Base-by-base conservation (phyloP, 2,797 vertebrate species). In the Australoheros facetus region DNA sequence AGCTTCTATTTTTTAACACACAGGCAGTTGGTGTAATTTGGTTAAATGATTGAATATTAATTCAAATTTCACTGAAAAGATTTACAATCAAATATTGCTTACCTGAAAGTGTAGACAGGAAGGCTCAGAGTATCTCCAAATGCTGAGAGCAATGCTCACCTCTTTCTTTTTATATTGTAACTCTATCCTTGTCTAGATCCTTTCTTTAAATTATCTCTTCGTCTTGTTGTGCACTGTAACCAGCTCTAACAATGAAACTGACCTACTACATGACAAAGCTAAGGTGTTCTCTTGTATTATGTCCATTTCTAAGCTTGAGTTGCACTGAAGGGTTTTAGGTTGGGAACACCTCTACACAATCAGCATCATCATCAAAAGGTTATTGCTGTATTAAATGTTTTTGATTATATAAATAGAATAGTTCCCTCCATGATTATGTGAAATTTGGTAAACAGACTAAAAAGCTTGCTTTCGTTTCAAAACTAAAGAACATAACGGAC, bases 221-320 rank as follows among this genome's bases (percentile, higher is more conserved):
- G 16, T 85, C 87, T 78, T 59, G 77, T 73, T 86, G 78, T 88
- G 82, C 84, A 45, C 59, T 59, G 51, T 34, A n/a, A 62, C 34
- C 75, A 86, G 74, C 75, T 62, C 34, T 19, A 79, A 91, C 92
- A 93, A 87, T 81, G 83, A 81, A 45, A 51, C 58, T 95, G 96
- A 96, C 95, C 95, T 93, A 95, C 73, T 90, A 92, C 53, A 23
- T 72, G 79, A 95, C 93, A 95, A 95, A 94, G 92, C 64, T 78
- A 2, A 58, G 7, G 57, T 59, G 82, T 88, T 88, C 75, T 78
- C 71, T 16, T 60, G 80, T 80, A 85, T 92, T 72, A 48, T 82
- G 72, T 76, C 60, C 28, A 60, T 80, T 83, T 86, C 71, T 8
- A 21, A 53, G 86, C 80, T 80, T 42, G 69, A 71, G 64, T 83